Conservation (phyloP, 1,140 invertebrate genomes). For the Phymastichus coffea region DNA sequence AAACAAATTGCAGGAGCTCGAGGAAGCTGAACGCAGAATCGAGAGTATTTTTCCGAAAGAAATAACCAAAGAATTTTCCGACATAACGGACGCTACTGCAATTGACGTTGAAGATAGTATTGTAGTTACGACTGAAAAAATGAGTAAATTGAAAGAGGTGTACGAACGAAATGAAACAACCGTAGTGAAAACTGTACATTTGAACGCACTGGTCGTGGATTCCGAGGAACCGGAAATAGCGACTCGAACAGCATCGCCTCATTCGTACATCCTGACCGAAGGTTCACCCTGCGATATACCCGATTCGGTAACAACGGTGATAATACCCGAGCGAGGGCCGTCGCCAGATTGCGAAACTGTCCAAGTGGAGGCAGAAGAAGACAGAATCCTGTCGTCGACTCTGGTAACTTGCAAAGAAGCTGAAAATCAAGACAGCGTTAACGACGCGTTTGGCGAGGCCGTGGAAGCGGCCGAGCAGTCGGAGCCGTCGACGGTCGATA, state of each 20-base stretch:
- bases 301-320: conserved; percentile 49
- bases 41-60: conserved; percentile 25
- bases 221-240: too few species aligned
- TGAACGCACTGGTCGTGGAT: too few species aligned
- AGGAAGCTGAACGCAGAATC: conserved; percentile 34
- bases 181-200: too few species aligned
- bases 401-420: neutral
- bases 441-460: conserved; percentile 31
- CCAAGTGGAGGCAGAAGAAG: conserved; percentile 31
- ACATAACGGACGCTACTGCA: neutral
- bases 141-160: neutral
- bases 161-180: neutral
- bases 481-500: conserved; percentile 18
- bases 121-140: neutral
- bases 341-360: conserved; percentile 31
- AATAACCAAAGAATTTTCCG: neutral
- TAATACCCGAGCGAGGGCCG: conserved; percentile 42
- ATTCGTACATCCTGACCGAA: conserved; percentile 49
- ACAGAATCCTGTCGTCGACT: neutral
- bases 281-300: conserved; percentile 52
- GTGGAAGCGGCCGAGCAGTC: conserved; percentile 16
- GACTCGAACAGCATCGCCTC: too few species aligned
- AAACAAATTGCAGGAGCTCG: conserved; percentile 35
- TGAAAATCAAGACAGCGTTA: neutral
- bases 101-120: neutral